A percentile compares a stretch with the other conserved stretches of the same genome.
These are phyloP conservation scores for Caenorhabditis plicata DNA, from an alignment of 2,888 invertebrate species.

Conservation along the genomic window DNA sequence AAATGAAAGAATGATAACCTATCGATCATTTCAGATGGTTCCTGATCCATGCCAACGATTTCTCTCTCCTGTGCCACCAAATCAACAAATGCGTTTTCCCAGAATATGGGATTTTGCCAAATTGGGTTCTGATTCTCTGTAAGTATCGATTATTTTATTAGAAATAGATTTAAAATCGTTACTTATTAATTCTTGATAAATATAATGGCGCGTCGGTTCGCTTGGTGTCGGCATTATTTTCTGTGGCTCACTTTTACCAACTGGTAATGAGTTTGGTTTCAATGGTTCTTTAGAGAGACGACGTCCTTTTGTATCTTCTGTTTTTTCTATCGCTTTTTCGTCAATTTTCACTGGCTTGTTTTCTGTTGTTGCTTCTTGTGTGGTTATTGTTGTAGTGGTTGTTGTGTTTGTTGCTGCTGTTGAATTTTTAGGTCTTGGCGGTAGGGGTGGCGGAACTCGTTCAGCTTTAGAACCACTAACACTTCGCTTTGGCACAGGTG, in stretches of 20 bases:
- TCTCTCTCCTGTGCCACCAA: constrained; percentile 95
- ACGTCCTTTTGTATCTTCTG: neutral
- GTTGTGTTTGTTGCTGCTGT: constrained; percentile 1
- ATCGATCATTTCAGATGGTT: constrained; percentile 65
- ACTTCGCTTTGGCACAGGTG: constrained; percentile 13
- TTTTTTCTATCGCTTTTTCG: neutral
- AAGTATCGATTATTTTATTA: neutral
- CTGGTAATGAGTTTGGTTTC: constrained; percentile 28
- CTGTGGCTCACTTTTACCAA: constrained; percentile 32
- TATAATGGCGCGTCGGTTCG: constrained; percentile 51
- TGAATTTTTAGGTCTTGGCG: constrained; percentile 30
- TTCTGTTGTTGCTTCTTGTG: neutral
- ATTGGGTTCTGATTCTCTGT: constrained; percentile 67
- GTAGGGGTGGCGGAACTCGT: constrained; percentile 29
- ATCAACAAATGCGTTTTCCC: constrained; percentile 98
- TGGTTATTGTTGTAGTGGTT: neutral
- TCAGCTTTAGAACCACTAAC: constrained; percentile 9
- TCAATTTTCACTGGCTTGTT: neutral
- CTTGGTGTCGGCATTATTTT: constrained; percentile 37
- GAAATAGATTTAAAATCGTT: constrained; percentile 1
- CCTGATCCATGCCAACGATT: constrained; percentile 98
- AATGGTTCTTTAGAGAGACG: too few relatives aligned
- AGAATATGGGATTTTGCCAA: constrained; percentile 99
- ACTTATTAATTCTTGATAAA: constrained; percentile 61
- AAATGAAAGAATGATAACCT: constrained; percentile 17